phyloP scores from a whole-genome alignment of 1,140 invertebrate species.

The Drosophila murphyi region DNA sequence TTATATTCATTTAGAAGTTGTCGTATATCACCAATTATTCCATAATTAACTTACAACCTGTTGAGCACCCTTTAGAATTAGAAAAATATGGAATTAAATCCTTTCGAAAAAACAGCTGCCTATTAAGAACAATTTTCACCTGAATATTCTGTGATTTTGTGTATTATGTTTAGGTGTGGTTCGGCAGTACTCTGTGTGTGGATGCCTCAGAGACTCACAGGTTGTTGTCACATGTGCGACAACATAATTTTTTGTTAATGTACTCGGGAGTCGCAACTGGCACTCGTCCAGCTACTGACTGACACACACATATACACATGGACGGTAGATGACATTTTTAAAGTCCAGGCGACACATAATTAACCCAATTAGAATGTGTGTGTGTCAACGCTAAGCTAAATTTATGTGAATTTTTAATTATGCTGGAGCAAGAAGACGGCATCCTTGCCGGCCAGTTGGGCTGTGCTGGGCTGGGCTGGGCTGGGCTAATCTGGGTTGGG shows the following conservation, averaged over 20 bases:
- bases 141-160: not conserved
- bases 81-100: not conserved
- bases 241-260: conserved; percentile 80
- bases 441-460: conserved; percentile 48
- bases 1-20: no score
- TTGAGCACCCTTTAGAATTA: not conserved
- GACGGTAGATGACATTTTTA: conserved; percentile 71
- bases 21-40: no score
- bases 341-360: conserved; percentile 83
- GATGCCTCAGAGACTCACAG: conserved; percentile 30
- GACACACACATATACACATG: not conserved
- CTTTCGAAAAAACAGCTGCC: conserved; percentile 1
- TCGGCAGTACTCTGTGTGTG: not conserved
- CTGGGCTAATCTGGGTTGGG: not conserved
- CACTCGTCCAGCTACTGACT: conserved; percentile 56
- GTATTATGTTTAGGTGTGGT: not conserved
- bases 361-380: conserved; percentile 83
- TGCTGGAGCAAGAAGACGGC: conserved; percentile 48
- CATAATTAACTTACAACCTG: not conserved
- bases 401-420: conserved; percentile 84
- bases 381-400: conserved; percentile 79
- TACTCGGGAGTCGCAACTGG: conserved; percentile 42
- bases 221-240: conserved; percentile 43
- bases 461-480: not conserved
- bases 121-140: conserved; percentile 13